Conservation (phyloP, 1,140 invertebrate genomes). For the Bombus superbus region DNA sequence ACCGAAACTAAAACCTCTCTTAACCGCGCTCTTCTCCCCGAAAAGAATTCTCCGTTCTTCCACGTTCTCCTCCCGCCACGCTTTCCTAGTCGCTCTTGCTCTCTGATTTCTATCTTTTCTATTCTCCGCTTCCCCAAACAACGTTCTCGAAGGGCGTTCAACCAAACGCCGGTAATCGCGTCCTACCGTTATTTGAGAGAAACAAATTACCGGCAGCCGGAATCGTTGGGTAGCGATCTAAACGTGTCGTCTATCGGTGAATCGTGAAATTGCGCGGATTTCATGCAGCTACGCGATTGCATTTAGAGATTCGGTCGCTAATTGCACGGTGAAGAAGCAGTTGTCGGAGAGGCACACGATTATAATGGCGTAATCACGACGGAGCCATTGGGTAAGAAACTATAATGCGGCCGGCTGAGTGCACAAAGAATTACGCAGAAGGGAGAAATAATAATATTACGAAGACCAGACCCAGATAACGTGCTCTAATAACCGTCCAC, state of each 20-base stretch:
- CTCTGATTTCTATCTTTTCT: too few species aligned
- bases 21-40: too few species aligned
- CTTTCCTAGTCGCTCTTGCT: too few species aligned
- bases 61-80: too few species aligned
- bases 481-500: conserved; percentile 35
- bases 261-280: conserved; percentile 60
- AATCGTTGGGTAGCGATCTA: conserved; percentile 4
- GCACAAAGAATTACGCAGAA: conserved; percentile 35
- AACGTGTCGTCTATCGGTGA: conserved; percentile 47
- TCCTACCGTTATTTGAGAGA: conserved; percentile 15
- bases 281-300: conserved; percentile 53
- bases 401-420: conserved; percentile 23
- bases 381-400: conserved; percentile 51
- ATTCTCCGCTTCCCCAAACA: not conserved
- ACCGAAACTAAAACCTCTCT: too few species aligned
- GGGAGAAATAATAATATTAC: conserved; percentile 48
- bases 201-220: conserved; percentile 7
- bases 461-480: conserved; percentile 5
- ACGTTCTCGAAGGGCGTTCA: not conserved
- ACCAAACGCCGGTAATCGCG: not conserved
- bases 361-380: conserved; percentile 62
- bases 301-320: conserved; percentile 59
- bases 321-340: conserved; percentile 62
- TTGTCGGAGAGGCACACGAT: conserved; percentile 57
- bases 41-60: too few species aligned